Evolutionary conservation across 1,140 invertebrate genomes (phyloP).

Genomic region (Tetramorium alpestre): DNA sequence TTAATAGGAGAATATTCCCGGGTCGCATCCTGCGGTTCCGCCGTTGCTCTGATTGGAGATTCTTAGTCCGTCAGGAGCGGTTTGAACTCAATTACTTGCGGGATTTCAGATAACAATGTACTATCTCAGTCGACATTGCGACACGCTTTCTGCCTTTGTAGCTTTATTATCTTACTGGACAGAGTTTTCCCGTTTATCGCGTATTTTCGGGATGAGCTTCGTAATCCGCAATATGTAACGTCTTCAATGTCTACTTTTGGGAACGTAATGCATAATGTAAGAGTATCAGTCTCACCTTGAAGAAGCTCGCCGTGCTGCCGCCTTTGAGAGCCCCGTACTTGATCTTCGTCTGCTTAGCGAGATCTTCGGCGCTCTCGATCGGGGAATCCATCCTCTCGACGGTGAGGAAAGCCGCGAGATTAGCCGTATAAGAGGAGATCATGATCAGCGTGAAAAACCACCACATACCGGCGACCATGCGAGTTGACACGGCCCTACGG

Average conservation of each 20-base stretch:
- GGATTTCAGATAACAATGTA: slow-evolving; percentile 6
- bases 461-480: slow-evolving; percentile 97
- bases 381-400: slow-evolving; percentile 98
- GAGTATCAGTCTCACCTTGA: slow-evolving; percentile 89
- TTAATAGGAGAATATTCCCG: slow-evolving; percentile 51
- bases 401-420: slow-evolving; percentile 98
- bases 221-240: not conserved
- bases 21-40: slow-evolving; percentile 42
- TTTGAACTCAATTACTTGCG: slow-evolving; percentile 22
- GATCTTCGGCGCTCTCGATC: slow-evolving; percentile 97
- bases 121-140: not conserved
- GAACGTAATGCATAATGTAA: slow-evolving; percentile 10
- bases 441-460: slow-evolving; percentile 99
- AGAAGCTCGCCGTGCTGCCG: slow-evolving; percentile 96
- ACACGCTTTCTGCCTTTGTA: not conserved
- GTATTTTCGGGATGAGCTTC: not conserved
- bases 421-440: slow-evolving; percentile 99
- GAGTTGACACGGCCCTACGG: slow-evolving; percentile 92
- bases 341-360: slow-evolving; percentile 98
- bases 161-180: not conserved
- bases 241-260: not conserved
- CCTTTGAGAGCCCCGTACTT: slow-evolving; percentile 97
- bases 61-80: not conserved
- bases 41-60: slow-evolving; percentile 23
- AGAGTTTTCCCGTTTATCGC: too few species aligned